phyloP scores from a whole-genome alignment of 1,140 invertebrate species.

The Heliconius hewitsoni region DNA sequence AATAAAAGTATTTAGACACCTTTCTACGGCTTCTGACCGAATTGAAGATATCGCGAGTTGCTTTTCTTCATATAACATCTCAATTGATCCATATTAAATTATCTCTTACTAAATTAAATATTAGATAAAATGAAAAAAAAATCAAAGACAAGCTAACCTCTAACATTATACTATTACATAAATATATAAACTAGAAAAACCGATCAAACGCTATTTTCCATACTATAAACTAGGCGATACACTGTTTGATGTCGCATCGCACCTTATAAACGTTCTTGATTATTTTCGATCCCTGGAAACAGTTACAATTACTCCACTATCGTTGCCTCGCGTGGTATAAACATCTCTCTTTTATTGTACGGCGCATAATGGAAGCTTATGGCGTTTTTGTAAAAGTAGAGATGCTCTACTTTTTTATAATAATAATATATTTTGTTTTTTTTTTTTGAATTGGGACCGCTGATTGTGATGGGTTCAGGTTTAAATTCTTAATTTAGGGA shows the following conservation, averaged over 20 bases:
- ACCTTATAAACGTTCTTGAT: conserved; percentile 64
- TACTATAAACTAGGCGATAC: conserved; percentile 32
- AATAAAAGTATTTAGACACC: too few species aligned
- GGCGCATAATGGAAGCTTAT: conserved; percentile 36
- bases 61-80: too few species aligned
- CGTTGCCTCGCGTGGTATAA: conserved; percentile 52
- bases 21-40: too few species aligned
- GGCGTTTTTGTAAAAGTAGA: not conserved
- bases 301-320: conserved; percentile 72
- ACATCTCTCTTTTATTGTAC: conserved; percentile 62
- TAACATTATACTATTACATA: not conserved
- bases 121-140: not conserved
- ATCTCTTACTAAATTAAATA: too few species aligned
- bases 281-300: conserved; percentile 66
- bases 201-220: conserved; percentile 25
- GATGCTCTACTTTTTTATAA: not conserved
- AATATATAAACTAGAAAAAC: conserved; percentile 5
- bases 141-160: not conserved
- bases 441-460: too few species aligned
- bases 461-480: too few species aligned
- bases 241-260: conserved; percentile 67
- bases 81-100: too few species aligned
- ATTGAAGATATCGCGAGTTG: too few species aligned
- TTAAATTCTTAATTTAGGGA: too few species aligned
- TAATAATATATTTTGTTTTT: not conserved